Evolutionary conservation across 2,113 vertebrate species (phyloP), one percentile per base, ranked within the genome.

Genomic region (Carassius gibelio): DNA sequence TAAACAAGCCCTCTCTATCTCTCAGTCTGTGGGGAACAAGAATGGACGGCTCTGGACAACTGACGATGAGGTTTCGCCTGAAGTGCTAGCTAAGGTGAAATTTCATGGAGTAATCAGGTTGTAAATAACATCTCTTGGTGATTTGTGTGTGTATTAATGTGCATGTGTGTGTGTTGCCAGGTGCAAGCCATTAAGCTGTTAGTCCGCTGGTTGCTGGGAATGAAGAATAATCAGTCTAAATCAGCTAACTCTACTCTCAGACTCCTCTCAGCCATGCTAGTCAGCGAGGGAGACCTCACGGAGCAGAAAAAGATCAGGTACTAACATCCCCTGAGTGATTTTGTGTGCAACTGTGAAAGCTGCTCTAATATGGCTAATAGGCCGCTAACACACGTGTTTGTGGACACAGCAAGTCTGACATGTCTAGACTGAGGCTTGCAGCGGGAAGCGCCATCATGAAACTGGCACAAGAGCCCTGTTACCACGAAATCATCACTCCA

Each of bases 201-300:
- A 85, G 97, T 99, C 45, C 96, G 98, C 64, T 99, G 98, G 98
- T 94, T 99, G 88, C 87, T 99, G 92, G 98, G 98, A 78, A 99
- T 99, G 98, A 99, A 98, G 88, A 99, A 99, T 92, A 99, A 99
- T 93, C 98, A 98, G 86, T 99, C 98, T 0, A 99, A 99, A 90
- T 99, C 98, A 0, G 98, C 98, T 2, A 99, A 99, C 92, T 99
- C 98, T 88, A 99, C 98, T 48, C 96, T 99, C 84, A 96, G 98
- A 68, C 95, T 99, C 74, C 93, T 99, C 62, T 99, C 98, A 34
- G 98, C 98, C 38, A 99, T 99, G 98, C 90, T 99, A 15, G 98
- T 99, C 90, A 99, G 97, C 15, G 98, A 99, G 91, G 98, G 98
- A 84, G 98, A 99, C 92, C 93, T 99, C 88, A 99, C 98, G 5